Conservation (phyloP, 2,888 invertebrate genomes). For the Acrobasis consociella region DNA sequence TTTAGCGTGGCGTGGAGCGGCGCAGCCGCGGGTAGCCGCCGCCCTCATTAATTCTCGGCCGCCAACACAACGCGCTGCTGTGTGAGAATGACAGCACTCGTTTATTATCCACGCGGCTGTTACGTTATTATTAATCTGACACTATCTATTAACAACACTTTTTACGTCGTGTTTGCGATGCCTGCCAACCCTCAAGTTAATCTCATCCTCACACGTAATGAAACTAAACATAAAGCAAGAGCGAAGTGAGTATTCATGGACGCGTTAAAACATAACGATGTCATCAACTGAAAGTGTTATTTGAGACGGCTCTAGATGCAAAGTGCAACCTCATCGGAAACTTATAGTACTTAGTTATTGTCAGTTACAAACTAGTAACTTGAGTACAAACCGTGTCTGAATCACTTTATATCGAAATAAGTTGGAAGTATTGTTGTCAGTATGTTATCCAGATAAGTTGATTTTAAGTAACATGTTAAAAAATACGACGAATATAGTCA, state of each 20-base stretch:
- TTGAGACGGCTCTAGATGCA: constrained; percentile 43
- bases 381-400: too few species aligned
- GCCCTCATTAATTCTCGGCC: constrained; percentile 34
- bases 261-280: constrained; percentile 56
- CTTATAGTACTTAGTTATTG: background rate
- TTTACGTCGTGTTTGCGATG: constrained; percentile 3
- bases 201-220: constrained; percentile 39
- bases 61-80: constrained; percentile 50
- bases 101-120: constrained; percentile 58
- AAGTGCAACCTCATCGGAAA: constrained; percentile 41
- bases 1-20: too few species aligned
- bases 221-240: constrained; percentile 60
- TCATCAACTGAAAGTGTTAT: constrained; percentile 59
- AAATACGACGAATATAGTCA: constrained; percentile 37
- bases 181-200: constrained; percentile 16
- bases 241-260: constrained; percentile 56
- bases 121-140: constrained; percentile 55
- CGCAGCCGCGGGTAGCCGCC: too few species aligned
- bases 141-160: constrained; percentile 48
- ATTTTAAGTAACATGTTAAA: too few species aligned
- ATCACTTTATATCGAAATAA: too few species aligned
- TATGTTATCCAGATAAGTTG: too few species aligned
- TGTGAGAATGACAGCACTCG: constrained; percentile 67
- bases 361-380: too few species aligned
- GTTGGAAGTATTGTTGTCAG: constrained; percentile 13